Percentiles rank a stretch among this genome's conserved stretches.
phyloP scores from a whole-genome alignment of 2,113 vertebrate species.

The Platichthys stellatus region DNA sequence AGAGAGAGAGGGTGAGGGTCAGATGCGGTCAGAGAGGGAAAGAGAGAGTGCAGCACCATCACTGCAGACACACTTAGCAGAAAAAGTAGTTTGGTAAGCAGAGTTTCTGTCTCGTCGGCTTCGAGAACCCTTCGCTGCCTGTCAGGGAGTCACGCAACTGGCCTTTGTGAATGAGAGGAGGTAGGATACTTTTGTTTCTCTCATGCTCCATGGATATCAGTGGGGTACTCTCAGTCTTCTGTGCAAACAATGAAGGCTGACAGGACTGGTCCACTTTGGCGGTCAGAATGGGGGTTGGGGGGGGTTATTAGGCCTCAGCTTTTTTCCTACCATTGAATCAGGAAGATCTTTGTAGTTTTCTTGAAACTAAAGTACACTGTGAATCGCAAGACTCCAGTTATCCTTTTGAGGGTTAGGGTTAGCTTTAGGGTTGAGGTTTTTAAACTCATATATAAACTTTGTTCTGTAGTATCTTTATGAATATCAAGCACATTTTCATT shows the following conservation, averaged over 20 bases:
- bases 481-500: not conserved
- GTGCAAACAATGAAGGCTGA: constrained; percentile 73
- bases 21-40: constrained; percentile 22
- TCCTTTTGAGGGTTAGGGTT: not conserved
- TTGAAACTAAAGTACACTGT: not conserved
- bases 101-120: not conserved
- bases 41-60: constrained; percentile 34
- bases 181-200: constrained; percentile 67
- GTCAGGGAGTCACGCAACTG: constrained; percentile 1
- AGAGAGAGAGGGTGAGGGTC: constrained; percentile 33
- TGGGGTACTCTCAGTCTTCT: constrained; percentile 37
- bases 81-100: constrained; percentile 4
- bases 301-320: constrained; percentile 20
- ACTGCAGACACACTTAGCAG: constrained; percentile 16
- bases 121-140: not conserved
- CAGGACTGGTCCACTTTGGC: constrained; percentile 63
- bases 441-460: not conserved
- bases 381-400: not conserved
- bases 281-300: constrained; percentile 39
- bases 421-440: not conserved
- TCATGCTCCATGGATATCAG: constrained; percentile 31
- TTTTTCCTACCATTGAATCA: constrained; percentile 29
- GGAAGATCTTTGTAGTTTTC: not conserved
- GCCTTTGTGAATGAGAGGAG: constrained; percentile 77
- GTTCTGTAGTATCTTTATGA: not conserved